Base-by-base conservation (phyloP, 2,888 invertebrate species). In the Meghimatium bilineatum region DNA sequence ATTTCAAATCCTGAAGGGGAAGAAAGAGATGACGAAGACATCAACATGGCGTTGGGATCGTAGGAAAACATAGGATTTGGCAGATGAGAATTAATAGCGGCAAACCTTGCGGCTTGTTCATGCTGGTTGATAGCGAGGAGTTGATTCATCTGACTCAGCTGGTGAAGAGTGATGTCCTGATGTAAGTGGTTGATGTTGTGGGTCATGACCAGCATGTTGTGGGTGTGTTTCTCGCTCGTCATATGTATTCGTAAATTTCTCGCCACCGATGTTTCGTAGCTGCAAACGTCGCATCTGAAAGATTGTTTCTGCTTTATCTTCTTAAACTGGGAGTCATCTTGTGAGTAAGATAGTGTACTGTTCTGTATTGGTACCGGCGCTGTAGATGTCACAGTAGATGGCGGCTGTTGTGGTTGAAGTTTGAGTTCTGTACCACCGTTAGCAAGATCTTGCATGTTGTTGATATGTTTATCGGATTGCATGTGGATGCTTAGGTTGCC, bases 401-500 rank as follows among this genome's bases (percentile, higher is more conserved):
- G 17, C 32, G 80, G 87, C 29, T 82, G 87, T 80, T 85, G 86
- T 72, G 82, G 66, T 78, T 77, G 82, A 36, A 89, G 85, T 76
- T 89, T 87, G 60, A 89, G 85, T 60, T 90, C 89, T 1, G 87
- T 85, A 63, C 89, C 88, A 3, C 91, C 91, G 80, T 90, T 92
- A 93, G 97, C 97, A 86, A 99, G 94, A 93, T 99, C 99, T 94
- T 99, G 99, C 96, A 99, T 98, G 94, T 99, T 99, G 94, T 99
- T 99, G 89, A 99, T 95, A 95, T 99, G 99, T 94, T 99, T 99
- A 94, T 99, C 99, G 84, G 98, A 98, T 94, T 99, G 99, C 99
- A 99, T 99, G 94, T 99, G 99, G 94, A 99, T 99, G 94, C 98
- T 98, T 88, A 99, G 96, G 94, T 99, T 99, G 72, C 99, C 99